Evolutionary conservation across 2,797 vertebrate species (phyloP), one percentile per base, ranked within the genome.

Genomic region (Smutsia temminckii): DNA sequence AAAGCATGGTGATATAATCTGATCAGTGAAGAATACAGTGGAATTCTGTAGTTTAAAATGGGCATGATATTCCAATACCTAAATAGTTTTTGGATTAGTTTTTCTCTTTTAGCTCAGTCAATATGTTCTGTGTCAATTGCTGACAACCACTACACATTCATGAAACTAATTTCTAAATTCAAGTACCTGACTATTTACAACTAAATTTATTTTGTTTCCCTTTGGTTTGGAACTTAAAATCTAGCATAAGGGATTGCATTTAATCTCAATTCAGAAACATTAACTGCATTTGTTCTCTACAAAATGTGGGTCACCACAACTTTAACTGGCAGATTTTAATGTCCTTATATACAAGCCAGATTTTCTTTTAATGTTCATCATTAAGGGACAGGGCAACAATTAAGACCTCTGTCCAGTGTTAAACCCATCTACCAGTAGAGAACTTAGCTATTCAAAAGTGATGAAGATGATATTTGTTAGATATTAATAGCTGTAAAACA

Each of bases 11-110:
- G 64, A 77, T 66, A 3, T 46, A 92, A 95, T 86, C 34, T 80
- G 72, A 94, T 77, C 71, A 72, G 46, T 66, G 46, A 84, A 83
- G 51, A 69, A 86, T 72, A 89, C 78, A 97, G 86, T 71, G 29
- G 40, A 18, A 91, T 92, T 89, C 74, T 93, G 23, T 92, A 63
- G 42, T 93, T 34, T 84, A 17, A 16, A 51, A 59, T 5, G 81
- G 51, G 32, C 46, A 25, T 81, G 40, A 66, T 92, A 80, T 64
- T 83, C 25, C 37, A 88, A 46, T 81, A 72, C 90, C 32, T 91
- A 86, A 83, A 79, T 79, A 92, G 63, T 42, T 34, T 4, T 69
- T 64, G 32, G 16, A n/a, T 88, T 88, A 8, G 3, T 64, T 83
- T 93, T 80, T 80, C 37, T 13, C 8, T 84, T 81, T 66, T 79